Evolutionary conservation across 1,140 invertebrate genomes (phyloP), one percentile per base, ranked within the genome.

Genomic region (Mycetomoellerius zeteki): DNA sequence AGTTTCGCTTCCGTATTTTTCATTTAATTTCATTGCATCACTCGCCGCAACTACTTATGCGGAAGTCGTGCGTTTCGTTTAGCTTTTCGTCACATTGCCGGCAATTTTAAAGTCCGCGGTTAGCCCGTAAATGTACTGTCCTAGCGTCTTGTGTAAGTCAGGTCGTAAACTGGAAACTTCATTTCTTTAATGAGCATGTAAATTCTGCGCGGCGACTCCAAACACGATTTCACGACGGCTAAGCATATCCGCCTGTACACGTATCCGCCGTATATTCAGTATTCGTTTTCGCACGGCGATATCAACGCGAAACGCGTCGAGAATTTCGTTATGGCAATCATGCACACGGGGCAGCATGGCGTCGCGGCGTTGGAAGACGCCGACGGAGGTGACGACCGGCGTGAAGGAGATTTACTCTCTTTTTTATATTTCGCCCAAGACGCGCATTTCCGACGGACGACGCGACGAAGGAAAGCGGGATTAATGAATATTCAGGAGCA

Each of bases 401-500:
- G 73, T 33, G 81, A 58, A 33, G 50, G n/a, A 65, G 71, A 89
- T 89, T 89, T 89, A 89, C 78, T 62, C 77, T 85, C 72, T 47
- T 86, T 88, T 90, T 87, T 77, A 47, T 77, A 71, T 71, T 86
- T 65, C 37, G 67, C 73, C 73, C 62, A 72, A 65, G 88, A 82
- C 88, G 87, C n/a, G 88, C 84, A 77, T 89, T 86, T 86, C 88
- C 69, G 64, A 86, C 84, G 71, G 86, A 85, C 71, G 76, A 88
- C 72, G 77, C 71, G 76, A 88, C 72, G 77, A 86, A 90, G 73
- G 84, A 90, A 92, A 86, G 86, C 58, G 85, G 90, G 88, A 91
- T 92, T 92, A 92, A 93, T 94, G 93, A 93, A 94, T 93, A 94
- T 94, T 93, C 90, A 94, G 89, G 33, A 90, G 91, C 76, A 47